phyloP scores from a whole-genome alignment of 2,888 invertebrate species.

The Caenorhabditis sp. region DNA sequence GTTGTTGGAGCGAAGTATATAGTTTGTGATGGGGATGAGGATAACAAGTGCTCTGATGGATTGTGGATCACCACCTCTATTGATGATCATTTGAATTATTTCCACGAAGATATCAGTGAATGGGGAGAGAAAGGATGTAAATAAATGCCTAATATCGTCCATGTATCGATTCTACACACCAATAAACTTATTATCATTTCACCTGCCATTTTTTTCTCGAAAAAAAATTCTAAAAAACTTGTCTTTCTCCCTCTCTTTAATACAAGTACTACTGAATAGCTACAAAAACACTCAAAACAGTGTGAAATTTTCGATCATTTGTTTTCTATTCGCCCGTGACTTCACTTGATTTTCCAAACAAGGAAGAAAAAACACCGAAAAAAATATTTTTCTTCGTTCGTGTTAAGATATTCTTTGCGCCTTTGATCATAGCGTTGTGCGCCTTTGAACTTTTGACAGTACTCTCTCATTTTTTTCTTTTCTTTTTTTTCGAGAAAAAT shows the following conservation, averaged over 20 bases:
- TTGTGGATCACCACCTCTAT: constrained; percentile 53
- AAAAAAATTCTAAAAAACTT: neutral
- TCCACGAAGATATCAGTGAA: constrained; percentile 48
- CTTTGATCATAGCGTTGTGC: neutral
- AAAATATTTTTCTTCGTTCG: too few species aligned
- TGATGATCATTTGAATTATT: constrained; percentile 63
- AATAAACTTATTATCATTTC: too few species aligned
- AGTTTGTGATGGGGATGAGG: constrained; percentile 41
- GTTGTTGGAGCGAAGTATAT: constrained; percentile 31
- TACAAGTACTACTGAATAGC: too few species aligned
- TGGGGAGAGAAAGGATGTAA: constrained; percentile 58
- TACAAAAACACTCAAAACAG: too few species aligned
- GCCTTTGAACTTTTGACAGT: neutral
- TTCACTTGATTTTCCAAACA: too few species aligned
- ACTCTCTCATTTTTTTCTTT: neutral
- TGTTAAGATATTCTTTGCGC: neutral
- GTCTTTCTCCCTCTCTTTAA: too few species aligned
- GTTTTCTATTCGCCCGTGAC: too few species aligned
- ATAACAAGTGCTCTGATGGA: constrained; percentile 54
- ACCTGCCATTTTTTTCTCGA: neutral
- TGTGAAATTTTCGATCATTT: too few species aligned
- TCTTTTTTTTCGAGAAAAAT: neutral
- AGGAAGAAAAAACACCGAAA: too few species aligned
- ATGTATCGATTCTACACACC: neutral
- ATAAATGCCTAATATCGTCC: too few species aligned